Base-by-base conservation (phyloP, 2,888 invertebrate genomes). In the Drosophila tripunctata region DNA sequence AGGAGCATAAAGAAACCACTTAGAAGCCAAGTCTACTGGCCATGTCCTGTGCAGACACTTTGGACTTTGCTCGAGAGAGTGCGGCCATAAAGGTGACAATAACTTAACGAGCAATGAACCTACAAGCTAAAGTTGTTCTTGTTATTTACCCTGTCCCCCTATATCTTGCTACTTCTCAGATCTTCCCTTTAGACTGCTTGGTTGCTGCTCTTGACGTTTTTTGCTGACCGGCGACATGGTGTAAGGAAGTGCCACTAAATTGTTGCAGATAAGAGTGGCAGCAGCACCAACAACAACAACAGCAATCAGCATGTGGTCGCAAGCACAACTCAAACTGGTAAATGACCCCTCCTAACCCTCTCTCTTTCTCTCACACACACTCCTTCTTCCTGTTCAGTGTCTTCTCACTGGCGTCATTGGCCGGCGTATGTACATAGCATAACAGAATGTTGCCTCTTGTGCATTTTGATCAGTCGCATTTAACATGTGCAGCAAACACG, bases 71-170 rank as follows among this genome's bases (percentile, higher is more conserved):
- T 50, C 61, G 61, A 69, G 27, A 27, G 27, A 27, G 27, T 27
- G 62, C 52, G 71, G 67, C 80, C 60, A 73, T 80, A 87, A 87
- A 89, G 88, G 87, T 88, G 89, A 88, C 89, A 89, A 88, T 88
- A 89, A 89, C 88, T 79, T 84, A 86, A 86, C 86, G 89, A 88
- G 89, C 89, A 89, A 89, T 89, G 89, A 89, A 89, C 89, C 78
- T 80, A 72, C 69, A 58, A 58, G 31, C 69, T 52, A 44, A 41
- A 35, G 43, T 48, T 48, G 54, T 52, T 58, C 24, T 24, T 44
- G 58, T 38, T n/a, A n/a, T n/a, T n/a, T n/a, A n/a, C 17, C n/a
- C 22, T 58, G 44, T 40, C 57, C 41, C 35, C n/a, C 67, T 50
- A 22, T 55, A 45, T 35, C n/a, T n/a, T 14, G 12, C 15, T 24